Conservation (phyloP, 2,797 vertebrate species). For the Microhierax caerulescens region DNA sequence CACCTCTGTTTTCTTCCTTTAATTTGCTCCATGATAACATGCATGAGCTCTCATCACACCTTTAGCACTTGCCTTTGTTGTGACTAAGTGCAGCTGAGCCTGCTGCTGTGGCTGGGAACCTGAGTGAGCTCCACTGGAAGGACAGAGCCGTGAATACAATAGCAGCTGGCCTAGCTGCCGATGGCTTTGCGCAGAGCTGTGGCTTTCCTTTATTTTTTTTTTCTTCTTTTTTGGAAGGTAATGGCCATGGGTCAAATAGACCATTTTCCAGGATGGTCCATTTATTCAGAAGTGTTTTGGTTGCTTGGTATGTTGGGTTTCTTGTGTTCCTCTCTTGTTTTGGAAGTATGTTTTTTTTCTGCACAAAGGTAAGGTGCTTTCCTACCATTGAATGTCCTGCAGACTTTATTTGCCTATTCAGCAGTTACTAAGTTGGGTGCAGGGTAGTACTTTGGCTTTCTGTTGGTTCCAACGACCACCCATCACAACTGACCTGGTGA, state of each 20-base stretch:
- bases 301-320: neutral
- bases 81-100: neutral
- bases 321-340: neutral
- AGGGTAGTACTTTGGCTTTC: neutral
- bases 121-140: neutral
- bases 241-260: neutral
- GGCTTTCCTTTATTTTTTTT: neutral
- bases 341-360: neutral
- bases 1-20: neutral
- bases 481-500: fast-evolving
- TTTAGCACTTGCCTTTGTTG: neutral
- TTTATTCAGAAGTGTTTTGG: neutral
- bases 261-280: neutral
- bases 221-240: neutral
- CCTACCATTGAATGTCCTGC: neutral
- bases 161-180: neutral
- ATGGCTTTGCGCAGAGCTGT: neutral
- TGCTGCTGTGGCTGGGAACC: neutral
- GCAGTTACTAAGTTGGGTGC: neutral
- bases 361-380: neutral
- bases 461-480: neutral
- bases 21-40: neutral
- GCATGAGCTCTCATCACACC: neutral
- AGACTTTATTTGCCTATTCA: neutral
- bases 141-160: neutral